Evolutionary conservation across 2,888 invertebrate genomes (phyloP), one percentile per base, ranked within the genome.

Genomic region (Mantis religiosa): DNA sequence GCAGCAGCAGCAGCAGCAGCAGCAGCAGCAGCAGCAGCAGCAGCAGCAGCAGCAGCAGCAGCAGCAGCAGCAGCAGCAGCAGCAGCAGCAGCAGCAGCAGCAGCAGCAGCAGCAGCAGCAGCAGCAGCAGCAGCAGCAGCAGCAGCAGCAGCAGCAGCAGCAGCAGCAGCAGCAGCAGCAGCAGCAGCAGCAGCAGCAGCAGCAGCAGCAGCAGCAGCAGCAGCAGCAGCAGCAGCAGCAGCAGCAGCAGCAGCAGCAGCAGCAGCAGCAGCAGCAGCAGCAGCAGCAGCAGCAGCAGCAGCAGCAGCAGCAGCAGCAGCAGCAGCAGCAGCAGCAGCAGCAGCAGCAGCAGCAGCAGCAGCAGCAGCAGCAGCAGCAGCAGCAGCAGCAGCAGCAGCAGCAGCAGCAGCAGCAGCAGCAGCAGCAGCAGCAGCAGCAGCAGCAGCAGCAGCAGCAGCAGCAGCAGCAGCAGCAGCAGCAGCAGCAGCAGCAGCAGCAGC

Each of bases 1-100:
- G 87, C 87, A 87, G 28, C 82, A 87, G 71, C 87, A 87, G 28
- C 87, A 87, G 82, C 87, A 87, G 82, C 87, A 87, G 82, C 71
- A 87, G 82, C 87, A 87, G 82, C 71, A 87, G n/a, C 87, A 87
- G 82, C 87, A 87, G 82, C 82, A 82, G 82, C 87, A 87, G 28
- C 87, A 87, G 71, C 87, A 87, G 28, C 82, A 71, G 82, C 87
- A 87, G 28, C 87, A 82, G 71, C 71, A 87, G n/a, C 87, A 87
- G 87, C 87, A 87, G 28, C 82, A 87, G 71, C 87, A 87, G 28
- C 87, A 87, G 82, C 87, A 87, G 82, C 87, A 87, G 82, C 87
- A 87, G 82, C 87, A 87, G 28, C 87, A 82, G 82, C 71, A 87
- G n/a, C 87, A 84, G 82, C 83, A 87, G 28, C 83, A 82, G n/a